Percentiles rank a stretch among this genome's conserved stretches.
Conservation (phyloP, 1,140 invertebrate genomes). For the Trachymyrmex septentrionalis region DNA sequence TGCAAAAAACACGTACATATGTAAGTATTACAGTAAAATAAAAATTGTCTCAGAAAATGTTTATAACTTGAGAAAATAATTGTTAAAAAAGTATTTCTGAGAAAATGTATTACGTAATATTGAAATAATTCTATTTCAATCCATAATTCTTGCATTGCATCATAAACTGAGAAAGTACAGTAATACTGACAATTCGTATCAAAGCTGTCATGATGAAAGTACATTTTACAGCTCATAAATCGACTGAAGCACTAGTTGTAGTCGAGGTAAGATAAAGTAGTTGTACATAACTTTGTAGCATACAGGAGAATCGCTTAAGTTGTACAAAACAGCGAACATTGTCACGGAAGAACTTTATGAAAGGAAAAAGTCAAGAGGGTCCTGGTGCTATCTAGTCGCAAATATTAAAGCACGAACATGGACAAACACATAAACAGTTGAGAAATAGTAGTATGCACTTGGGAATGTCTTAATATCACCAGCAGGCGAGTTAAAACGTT, state of each 20-base stretch:
- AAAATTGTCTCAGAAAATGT: not conserved
- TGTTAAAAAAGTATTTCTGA: not conserved
- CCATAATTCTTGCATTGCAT: not conserved
- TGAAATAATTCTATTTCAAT: not conserved
- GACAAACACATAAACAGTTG: slow-evolving; percentile 20
- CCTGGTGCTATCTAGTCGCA: not conserved
- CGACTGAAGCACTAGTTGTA: slow-evolving; percentile 1
- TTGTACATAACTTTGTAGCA: slow-evolving; percentile 40
- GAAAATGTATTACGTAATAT: not conserved
- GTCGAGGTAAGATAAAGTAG: slow-evolving; percentile 36
- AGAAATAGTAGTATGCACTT: slow-evolving; percentile 39
- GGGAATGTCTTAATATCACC: slow-evolving; percentile 49
- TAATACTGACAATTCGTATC: slow-evolving; percentile 5
- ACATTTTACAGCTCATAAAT: slow-evolving; percentile 54
- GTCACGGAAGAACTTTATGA: slow-evolving; percentile 55
- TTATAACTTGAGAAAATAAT: not conserved
- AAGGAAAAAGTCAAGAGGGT: slow-evolving; percentile 47
- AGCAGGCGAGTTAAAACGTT: slow-evolving; percentile 28
- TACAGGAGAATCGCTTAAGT: slow-evolving; percentile 48
- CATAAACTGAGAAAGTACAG: not conserved
- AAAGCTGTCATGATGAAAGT: slow-evolving; percentile 5
- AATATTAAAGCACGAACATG: slow-evolving; percentile 47
- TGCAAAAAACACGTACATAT: not conserved
- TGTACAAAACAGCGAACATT: slow-evolving; percentile 27
- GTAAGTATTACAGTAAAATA: not conserved